A percentile compares a stretch with the other conserved stretches of the same genome.
These are phyloP conservation scores for Lateolabrax maculatus DNA, from an alignment of 2,797 vertebrate species.

Conservation along the genomic window DNA sequence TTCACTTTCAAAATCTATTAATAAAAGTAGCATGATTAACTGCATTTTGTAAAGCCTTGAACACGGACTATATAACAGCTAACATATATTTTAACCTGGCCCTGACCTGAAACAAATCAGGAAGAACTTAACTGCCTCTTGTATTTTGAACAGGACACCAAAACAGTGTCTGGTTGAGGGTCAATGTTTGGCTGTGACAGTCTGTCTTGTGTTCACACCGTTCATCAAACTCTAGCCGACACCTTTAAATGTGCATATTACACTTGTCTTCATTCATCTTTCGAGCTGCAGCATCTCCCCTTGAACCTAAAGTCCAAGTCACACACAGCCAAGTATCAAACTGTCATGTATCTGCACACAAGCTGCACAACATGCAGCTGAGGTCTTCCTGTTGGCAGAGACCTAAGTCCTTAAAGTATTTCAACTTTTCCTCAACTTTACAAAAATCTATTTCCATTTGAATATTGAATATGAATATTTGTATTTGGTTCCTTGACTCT, in stretches of 20 bases:
- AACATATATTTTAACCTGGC: neutral
- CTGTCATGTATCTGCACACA: neutral
- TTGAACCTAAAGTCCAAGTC: conserved; percentile 31
- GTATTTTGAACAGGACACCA: conserved; percentile 14
- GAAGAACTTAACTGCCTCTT: conserved; percentile 5
- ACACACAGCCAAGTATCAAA: conserved; percentile 2
- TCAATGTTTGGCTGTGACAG: conserved; percentile 27
- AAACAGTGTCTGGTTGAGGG: conserved; percentile 35
- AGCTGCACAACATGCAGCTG: neutral
- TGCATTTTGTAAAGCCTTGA: neutral
- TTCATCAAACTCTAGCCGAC: conserved; percentile 45
- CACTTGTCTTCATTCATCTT: conserved; percentile 56
- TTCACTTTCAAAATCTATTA: no score
- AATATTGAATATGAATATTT: no score
- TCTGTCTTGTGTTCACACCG: conserved; percentile 3
- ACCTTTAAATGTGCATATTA: conserved; percentile 51
- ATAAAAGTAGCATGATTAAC: neutral
- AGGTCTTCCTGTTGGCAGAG: neutral
- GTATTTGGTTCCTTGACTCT: no score
- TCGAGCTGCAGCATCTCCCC: neutral
- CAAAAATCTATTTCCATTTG: neutral
- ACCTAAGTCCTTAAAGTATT: neutral
- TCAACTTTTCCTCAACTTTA: neutral
- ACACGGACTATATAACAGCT: neutral
- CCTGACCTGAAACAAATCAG: conserved; percentile 29